A percentile compares a stretch with the other conserved stretches of the same genome.
phyloP scores from a whole-genome alignment of 2,797 vertebrate genomes.

The Karalla daura region DNA sequence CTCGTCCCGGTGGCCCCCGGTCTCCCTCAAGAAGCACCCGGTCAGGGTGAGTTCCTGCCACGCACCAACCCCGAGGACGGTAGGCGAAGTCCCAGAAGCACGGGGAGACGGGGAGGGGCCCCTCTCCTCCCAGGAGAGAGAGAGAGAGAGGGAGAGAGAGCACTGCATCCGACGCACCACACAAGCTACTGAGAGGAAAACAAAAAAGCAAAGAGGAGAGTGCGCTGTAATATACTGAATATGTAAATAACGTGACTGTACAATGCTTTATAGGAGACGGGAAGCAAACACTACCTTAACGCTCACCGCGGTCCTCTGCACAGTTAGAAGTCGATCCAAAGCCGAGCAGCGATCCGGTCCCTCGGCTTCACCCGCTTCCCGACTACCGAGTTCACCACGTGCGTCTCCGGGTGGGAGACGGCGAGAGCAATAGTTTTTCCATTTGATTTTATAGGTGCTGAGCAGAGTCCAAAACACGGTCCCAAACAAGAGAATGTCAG shows the following conservation, averaged over 20 bases:
- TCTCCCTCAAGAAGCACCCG: constrained; percentile 41
- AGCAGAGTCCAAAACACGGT: constrained; percentile 44
- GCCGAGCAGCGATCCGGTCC: constrained; percentile 34
- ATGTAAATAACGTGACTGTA: constrained; percentile 87
- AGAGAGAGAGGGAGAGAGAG: constrained; percentile 57
- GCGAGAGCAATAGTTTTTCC: constrained; percentile 43
- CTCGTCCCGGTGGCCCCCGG: constrained; percentile 42
- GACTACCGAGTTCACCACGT: constrained; percentile 8
- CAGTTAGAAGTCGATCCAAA: constrained; percentile 58
- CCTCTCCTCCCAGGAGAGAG: too few species aligned
- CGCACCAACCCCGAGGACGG: constrained; percentile 28
- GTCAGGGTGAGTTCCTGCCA: constrained; percentile 52
- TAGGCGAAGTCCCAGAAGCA: constrained; percentile 66
- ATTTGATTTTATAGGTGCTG: constrained; percentile 72
- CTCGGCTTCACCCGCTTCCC: constrained; percentile 30
- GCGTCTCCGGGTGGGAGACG: constrained; percentile 23
- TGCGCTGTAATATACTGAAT: constrained; percentile 84
- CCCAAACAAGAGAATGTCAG: constrained; percentile 62
- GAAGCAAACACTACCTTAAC: constrained; percentile 72
- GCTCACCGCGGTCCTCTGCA: constrained; percentile 57
- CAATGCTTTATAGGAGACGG: constrained; percentile 80
- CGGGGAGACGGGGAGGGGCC: constrained; percentile 63
- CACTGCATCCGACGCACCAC: constrained; percentile 76
- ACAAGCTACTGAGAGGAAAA: constrained; percentile 84
- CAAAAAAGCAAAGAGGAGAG: too few species aligned